A percentile compares a stretch with the other conserved stretches of the same genome.
Evolutionary conservation across 2,113 vertebrate genomes (phyloP).

Genomic region (Etheostoma cragini): DNA sequence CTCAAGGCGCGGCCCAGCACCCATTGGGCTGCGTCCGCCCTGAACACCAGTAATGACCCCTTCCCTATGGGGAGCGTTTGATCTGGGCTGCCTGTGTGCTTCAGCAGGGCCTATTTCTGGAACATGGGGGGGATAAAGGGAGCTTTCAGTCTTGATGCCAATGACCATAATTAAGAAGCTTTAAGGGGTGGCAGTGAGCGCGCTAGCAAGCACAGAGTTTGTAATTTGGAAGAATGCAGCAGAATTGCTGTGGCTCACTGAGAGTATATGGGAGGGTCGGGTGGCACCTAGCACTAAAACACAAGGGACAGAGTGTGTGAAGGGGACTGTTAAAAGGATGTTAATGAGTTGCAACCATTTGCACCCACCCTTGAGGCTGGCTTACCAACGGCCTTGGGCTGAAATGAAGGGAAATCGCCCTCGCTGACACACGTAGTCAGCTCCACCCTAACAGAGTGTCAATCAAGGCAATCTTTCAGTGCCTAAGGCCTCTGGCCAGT

Average conservation of each 20-base stretch:
- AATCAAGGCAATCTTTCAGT: constrained; percentile 54
- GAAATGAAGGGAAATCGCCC: constrained; percentile 32
- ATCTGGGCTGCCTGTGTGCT: constrained; percentile 83
- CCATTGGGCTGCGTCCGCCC: constrained; percentile 70
- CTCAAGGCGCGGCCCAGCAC: constrained; percentile 78
- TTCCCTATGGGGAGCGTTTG: constrained; percentile 79
- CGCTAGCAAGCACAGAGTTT: constrained; percentile 79
- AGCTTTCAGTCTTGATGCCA: constrained; percentile 81
- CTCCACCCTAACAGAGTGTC: constrained; percentile 45
- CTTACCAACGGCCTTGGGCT: constrained; percentile 46
- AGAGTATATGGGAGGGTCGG: constrained; percentile 73
- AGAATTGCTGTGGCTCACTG: constrained; percentile 73
- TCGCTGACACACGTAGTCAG: constrained; percentile 36
- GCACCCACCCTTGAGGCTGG: constrained; percentile 58
- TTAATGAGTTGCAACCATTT: constrained; percentile 79
- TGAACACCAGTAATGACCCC: constrained; percentile 74
- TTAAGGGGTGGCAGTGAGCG: constrained; percentile 84
- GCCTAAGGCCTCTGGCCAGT: constrained; percentile 17
- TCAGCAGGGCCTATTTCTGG: constrained; percentile 86
- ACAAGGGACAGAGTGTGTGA: constrained; percentile 74
- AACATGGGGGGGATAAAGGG: constrained; percentile 83
- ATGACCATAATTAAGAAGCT: constrained; percentile 83
- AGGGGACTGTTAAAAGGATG: constrained; percentile 71
- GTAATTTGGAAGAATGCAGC: constrained; percentile 81
- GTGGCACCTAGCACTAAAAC: constrained; percentile 74